Percentiles rank a stretch among this genome's conserved stretches.
phyloP scores from a whole-genome alignment of 2,113 vertebrate genomes.

The Phrynosoma blainvillii region DNA sequence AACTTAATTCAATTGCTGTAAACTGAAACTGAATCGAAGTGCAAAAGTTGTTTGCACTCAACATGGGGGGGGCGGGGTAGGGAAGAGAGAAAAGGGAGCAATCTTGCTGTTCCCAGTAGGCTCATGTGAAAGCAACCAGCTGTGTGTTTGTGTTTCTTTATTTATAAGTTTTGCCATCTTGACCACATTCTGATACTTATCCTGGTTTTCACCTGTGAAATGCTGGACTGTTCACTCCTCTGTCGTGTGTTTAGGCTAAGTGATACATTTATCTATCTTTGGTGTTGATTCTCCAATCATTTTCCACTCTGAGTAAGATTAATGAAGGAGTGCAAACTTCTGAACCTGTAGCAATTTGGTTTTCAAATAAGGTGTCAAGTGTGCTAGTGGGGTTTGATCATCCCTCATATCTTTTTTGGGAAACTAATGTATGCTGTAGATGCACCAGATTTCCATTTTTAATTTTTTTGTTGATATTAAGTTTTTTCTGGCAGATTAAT shows the following conservation, averaged over 20 bases:
- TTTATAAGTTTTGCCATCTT: no score
- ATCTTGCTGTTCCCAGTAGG: no score
- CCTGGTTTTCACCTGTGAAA: no score
- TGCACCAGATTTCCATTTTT: no score
- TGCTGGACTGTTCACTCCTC: neutral
- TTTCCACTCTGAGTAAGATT: neutral
- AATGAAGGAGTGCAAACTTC: neutral
- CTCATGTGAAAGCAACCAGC: no score
- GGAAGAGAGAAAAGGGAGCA: no score
- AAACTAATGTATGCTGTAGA: neutral
- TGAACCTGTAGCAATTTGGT: neutral
- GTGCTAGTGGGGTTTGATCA: neutral
- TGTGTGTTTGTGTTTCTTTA: no score
- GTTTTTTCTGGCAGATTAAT: neutral
- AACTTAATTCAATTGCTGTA: no score
- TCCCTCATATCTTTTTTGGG: neutral
- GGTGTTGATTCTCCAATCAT: neutral
- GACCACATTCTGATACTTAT: no score
- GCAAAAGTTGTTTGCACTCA: no score
- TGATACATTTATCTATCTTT: neutral
- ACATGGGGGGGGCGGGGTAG: no score
- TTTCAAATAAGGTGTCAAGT: neutral
- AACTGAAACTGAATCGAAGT: no score
- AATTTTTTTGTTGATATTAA: neutral
- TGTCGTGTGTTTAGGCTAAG: neutral